phyloP scores from a whole-genome alignment of 2,113 vertebrate species.

The Triplophysa tibetana region DNA sequence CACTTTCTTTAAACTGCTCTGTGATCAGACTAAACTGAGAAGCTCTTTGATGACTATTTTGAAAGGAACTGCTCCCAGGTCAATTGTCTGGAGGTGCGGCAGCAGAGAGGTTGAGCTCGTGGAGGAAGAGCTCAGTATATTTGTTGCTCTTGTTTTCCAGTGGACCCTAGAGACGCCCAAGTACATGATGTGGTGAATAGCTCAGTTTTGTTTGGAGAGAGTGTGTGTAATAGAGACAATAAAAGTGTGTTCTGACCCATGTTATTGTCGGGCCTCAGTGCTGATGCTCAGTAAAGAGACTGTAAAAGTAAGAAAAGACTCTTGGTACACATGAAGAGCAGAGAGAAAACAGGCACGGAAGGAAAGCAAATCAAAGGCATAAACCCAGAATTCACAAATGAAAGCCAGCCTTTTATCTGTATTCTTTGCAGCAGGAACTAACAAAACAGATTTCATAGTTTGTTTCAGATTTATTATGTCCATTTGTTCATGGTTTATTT shows the following conservation, averaged over 20 bases:
- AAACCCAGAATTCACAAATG: not conserved
- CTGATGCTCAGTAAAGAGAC: not conserved
- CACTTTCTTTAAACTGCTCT: slow-evolving; percentile 28
- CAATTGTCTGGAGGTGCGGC: slow-evolving; percentile 50
- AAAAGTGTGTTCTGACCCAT: not conserved
- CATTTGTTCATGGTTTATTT: too few relatives aligned
- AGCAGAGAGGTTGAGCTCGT: slow-evolving; percentile 71
- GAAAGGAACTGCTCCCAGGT: slow-evolving; percentile 56
- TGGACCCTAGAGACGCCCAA: slow-evolving; percentile 58
- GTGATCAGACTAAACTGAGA: slow-evolving; percentile 32
- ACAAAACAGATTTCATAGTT: too few relatives aligned
- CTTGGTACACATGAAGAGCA: not conserved
- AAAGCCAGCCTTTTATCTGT: too few relatives aligned
- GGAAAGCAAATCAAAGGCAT: not conserved
- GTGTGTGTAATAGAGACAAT: not conserved
- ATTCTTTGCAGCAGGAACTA: too few relatives aligned
- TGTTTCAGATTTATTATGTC: too few relatives aligned
- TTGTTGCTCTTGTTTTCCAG: slow-evolving; percentile 60
- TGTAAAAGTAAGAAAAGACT: slow-evolving; percentile 12
- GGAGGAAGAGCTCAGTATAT: slow-evolving; percentile 63
- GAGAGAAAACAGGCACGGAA: not conserved
- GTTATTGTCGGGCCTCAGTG: not conserved
- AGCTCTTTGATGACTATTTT: slow-evolving; percentile 64
- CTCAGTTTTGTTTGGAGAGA: slow-evolving; percentile 35
- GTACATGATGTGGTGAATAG: slow-evolving; percentile 56